Evolutionary conservation across 2,888 invertebrate species (phyloP).

Genomic region (Oxytorus armatus): DNA sequence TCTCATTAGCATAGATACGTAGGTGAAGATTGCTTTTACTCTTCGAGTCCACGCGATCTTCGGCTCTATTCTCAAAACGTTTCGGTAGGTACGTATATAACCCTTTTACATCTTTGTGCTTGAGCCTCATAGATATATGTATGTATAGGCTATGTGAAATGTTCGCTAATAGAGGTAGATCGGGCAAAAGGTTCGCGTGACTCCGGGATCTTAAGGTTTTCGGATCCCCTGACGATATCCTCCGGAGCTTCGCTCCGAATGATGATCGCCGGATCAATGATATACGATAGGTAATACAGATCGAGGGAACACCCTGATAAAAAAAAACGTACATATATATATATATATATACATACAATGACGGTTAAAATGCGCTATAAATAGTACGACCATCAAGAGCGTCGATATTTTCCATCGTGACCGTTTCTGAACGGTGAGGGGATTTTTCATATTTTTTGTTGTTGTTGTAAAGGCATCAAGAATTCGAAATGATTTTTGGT

Average conservation of each 20-base stretch:
- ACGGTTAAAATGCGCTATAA: no score
- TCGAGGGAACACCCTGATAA: slow-evolving; percentile 31
- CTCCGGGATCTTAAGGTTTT: slow-evolving; percentile 63
- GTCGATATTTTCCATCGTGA: background rate
- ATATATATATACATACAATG: no score
- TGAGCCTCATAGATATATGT: slow-evolving; percentile 38
- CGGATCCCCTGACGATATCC: slow-evolving; percentile 58
- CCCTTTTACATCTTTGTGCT: slow-evolving; percentile 55
- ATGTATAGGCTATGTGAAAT: slow-evolving; percentile 39
- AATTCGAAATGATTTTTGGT: no score
- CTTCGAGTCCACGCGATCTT: slow-evolving; percentile 71
- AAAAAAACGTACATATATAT: slow-evolving; percentile 29
- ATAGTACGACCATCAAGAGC: no score
- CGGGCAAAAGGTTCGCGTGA: slow-evolving; percentile 60
- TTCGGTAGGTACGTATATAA: slow-evolving; percentile 56
- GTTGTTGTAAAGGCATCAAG: no score
- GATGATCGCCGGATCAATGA: slow-evolving; percentile 65
- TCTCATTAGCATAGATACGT: slow-evolving; percentile 73
- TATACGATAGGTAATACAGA: slow-evolving; percentile 60
- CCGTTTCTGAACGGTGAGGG: no score
- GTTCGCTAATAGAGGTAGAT: slow-evolving; percentile 60
- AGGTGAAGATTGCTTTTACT: slow-evolving; percentile 72
- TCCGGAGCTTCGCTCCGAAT: slow-evolving; percentile 55
- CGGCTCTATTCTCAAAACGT: slow-evolving; percentile 63
- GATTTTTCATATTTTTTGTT: no score